Conservation (phyloP, 2,797 vertebrate species). For the Microctenopoma lineatum region DNA sequence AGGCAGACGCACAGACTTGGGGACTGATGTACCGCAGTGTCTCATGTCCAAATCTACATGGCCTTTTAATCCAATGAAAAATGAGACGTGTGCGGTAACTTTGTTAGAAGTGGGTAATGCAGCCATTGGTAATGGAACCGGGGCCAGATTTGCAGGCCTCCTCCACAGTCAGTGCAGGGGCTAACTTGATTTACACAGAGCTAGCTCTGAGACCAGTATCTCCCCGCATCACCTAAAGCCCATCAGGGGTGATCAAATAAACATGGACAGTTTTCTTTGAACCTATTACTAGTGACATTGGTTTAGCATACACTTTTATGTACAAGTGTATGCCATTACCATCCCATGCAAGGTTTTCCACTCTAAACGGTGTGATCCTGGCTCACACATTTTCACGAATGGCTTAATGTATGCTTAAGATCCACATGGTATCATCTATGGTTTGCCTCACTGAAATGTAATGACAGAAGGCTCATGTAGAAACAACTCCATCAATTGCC, state of each 20-base stretch:
- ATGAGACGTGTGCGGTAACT: slow-evolving; percentile 84
- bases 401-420: slow-evolving; percentile 20
- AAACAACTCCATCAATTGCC: slow-evolving; percentile 52
- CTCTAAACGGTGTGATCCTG: slow-evolving; percentile 1
- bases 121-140: slow-evolving; percentile 77
- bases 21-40: slow-evolving; percentile 64
- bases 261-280: slow-evolving; percentile 66
- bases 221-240: slow-evolving; percentile 66
- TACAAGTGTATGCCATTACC: slow-evolving; percentile 22
- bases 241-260: slow-evolving; percentile 79
- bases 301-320: slow-evolving; percentile 40
- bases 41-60: slow-evolving; percentile 76
- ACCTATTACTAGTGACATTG: slow-evolving; percentile 60
- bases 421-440: slow-evolving; percentile 46
- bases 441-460: slow-evolving; percentile 34
- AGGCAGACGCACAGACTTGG: slow-evolving; percentile 56
- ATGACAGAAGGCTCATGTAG: slow-evolving; percentile 30
- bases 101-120: slow-evolving; percentile 81
- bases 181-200: slow-evolving; percentile 81
- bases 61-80: slow-evolving; percentile 83
- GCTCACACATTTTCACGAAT: not conserved
- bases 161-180: slow-evolving; percentile 70
- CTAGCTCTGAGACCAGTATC: slow-evolving; percentile 75
- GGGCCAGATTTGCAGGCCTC: slow-evolving; percentile 73
- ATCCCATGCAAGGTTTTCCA: slow-evolving; percentile 15